A percentile compares a stretch with the other conserved stretches of the same genome.
phyloP scores from a whole-genome alignment of 2,888 invertebrate genomes.

The Sesia apiformis region DNA sequence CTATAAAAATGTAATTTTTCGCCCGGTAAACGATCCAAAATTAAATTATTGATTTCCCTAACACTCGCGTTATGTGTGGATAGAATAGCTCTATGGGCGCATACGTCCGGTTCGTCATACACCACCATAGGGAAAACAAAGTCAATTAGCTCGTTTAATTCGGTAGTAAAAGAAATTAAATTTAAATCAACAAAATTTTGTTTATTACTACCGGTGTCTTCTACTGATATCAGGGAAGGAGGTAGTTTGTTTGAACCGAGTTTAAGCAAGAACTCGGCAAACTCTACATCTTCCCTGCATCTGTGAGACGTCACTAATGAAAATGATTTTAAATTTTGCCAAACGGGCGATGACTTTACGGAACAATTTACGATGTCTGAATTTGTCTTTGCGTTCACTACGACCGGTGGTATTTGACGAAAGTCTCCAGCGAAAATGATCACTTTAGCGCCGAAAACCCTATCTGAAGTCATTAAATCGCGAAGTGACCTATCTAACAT shows the following conservation, averaged over 20 bases:
- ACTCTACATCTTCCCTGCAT: neutral
- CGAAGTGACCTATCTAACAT: constrained; percentile 3
- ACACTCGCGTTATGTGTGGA: neutral
- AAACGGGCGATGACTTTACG: constrained; percentile 2
- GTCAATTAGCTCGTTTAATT: neutral
- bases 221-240: neutral
- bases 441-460: constrained; percentile 9
- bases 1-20: neutral
- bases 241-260: neutral
- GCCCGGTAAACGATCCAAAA: neutral
- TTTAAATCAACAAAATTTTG: neutral
- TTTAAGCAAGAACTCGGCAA: neutral
- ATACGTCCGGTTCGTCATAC: neutral
- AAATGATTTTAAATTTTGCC: constrained; percentile 4
- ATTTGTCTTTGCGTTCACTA: constrained; percentile 1
- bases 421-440: constrained; percentile 11
- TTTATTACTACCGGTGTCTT: neutral
- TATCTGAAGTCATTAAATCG: constrained; percentile 4
- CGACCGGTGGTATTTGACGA: constrained; percentile 10
- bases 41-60: neutral
- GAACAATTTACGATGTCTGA: constrained; percentile 4
- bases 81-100: neutral
- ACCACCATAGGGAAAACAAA: constrained; percentile 1
- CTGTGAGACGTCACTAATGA: constrained; percentile 6
- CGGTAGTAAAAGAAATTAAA: neutral